phyloP scores from a whole-genome alignment of 2,113 vertebrate species.

The Odontophorus gujanensis region DNA sequence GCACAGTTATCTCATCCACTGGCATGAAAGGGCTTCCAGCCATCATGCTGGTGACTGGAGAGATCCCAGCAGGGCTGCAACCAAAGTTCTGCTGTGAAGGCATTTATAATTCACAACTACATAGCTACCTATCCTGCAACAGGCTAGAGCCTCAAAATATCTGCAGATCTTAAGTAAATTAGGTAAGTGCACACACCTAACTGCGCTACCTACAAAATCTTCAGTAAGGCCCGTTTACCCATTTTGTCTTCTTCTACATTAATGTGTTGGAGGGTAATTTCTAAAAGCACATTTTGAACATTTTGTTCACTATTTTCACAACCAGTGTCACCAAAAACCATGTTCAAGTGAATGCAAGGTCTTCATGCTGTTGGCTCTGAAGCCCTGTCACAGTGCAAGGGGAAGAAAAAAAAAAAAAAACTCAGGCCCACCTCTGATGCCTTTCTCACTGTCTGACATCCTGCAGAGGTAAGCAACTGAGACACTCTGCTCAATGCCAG shows the following conservation, averaged over 20 bases:
- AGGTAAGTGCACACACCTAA: neutral
- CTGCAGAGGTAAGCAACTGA: neutral
- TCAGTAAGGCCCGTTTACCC: neutral
- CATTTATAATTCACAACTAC: neutral
- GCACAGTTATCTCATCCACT: accelerated
- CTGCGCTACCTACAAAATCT: neutral
- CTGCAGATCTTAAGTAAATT: neutral
- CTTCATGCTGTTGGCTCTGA: neutral
- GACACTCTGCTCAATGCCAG: neutral
- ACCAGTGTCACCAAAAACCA: neutral
- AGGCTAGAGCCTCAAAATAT: neutral
- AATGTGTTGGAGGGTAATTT: neutral
- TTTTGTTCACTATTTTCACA: neutral
- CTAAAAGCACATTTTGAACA: neutral
- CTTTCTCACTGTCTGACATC: neutral
- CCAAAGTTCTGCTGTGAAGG: neutral
- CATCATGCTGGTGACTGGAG: neutral
- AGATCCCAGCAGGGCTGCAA: neutral
- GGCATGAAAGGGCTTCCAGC: accelerated
- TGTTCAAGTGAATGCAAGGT: accelerated
- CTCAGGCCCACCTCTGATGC: neutral
- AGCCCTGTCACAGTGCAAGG: neutral
- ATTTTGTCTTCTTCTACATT: neutral
- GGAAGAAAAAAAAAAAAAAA: neutral
- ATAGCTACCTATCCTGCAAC: neutral